These are phyloP conservation scores for Balearica regulorum DNA, from an alignment of 2,797 vertebrate species.

Conservation along the genomic window DNA sequence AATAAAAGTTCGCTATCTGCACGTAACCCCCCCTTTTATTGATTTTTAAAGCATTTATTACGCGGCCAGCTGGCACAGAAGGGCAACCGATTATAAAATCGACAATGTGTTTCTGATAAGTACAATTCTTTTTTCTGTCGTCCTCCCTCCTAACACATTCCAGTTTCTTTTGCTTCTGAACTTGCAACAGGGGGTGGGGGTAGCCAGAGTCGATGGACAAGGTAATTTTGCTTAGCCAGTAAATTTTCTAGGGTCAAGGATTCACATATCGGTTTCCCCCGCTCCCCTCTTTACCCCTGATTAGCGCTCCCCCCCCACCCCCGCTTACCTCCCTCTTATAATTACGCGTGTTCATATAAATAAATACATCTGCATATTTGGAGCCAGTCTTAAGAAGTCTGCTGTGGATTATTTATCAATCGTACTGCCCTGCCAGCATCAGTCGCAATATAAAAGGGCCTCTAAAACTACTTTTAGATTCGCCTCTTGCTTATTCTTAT, in stretches of 20 bases:
- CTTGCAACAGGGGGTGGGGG: slow-evolving; percentile 31
- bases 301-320: not conserved
- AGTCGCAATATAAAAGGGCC: not conserved
- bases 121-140: slow-evolving; percentile 23
- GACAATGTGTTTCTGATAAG: slow-evolving; percentile 76
- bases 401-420: not conserved
- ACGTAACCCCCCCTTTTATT: not conserved
- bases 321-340: not conserved
- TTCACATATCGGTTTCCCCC: not conserved
- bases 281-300: not conserved
- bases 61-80: slow-evolving; percentile 24
- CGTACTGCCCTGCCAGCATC: not conserved
- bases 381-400: not conserved
- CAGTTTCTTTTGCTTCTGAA: slow-evolving; percentile 69
- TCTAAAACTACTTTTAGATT: not conserved
- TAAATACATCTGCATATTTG: not conserved
- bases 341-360: not conserved
- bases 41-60: slow-evolving; percentile 31
- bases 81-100: not conserved
- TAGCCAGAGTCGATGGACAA: not conserved
- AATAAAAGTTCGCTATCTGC: not conserved
- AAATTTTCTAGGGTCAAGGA: slow-evolving; percentile 26
- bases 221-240: slow-evolving; percentile 1
- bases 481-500: not conserved
- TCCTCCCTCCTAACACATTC: slow-evolving; percentile 67